Conservation (phyloP, 1,140 invertebrate genomes). For the Trachelipus rathkii region DNA sequence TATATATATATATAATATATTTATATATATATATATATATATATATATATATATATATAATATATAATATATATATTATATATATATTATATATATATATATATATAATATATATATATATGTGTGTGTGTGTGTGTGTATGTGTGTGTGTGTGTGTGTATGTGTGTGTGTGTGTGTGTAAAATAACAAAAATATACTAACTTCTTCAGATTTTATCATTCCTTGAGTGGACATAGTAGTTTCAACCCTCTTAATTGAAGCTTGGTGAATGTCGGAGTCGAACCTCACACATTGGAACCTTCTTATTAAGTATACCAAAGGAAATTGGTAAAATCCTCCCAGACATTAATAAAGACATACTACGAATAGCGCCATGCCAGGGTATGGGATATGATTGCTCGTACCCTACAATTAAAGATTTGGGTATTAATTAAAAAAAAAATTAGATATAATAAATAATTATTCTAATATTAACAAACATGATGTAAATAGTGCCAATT, state of each 20-base stretch:
- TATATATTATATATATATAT: too few relatives aligned
- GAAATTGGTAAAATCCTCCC: slow-evolving; percentile 75
- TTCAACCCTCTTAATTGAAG: slow-evolving; percentile 78
- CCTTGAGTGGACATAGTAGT: slow-evolving; percentile 87
- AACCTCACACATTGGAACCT: slow-evolving; percentile 76
- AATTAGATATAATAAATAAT: too few relatives aligned
- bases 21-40: too few relatives aligned
- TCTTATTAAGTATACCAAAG: slow-evolving; percentile 72
- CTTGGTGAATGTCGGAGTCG: slow-evolving; percentile 79
- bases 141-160: too few relatives aligned
- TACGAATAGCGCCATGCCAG: slow-evolving; percentile 76
- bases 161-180: too few relatives aligned
- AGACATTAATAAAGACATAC: slow-evolving; percentile 68
- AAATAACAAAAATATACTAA: neutral
- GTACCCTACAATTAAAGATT: neutral
- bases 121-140: too few relatives aligned
- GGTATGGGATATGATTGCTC: slow-evolving; percentile 57
- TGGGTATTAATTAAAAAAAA: neutral
- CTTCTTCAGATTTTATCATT: slow-evolving; percentile 81
- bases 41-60: too few relatives aligned
- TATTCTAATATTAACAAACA: too few relatives aligned
- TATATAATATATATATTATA: too few relatives aligned
- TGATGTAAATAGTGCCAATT: too few relatives aligned
- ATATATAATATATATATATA: too few relatives aligned
- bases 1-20: too few relatives aligned